Evolutionary conservation across 2,797 vertebrate genomes (phyloP), one percentile per base, ranked within the genome.

Genomic region (Spinus olivaceus): DNA sequence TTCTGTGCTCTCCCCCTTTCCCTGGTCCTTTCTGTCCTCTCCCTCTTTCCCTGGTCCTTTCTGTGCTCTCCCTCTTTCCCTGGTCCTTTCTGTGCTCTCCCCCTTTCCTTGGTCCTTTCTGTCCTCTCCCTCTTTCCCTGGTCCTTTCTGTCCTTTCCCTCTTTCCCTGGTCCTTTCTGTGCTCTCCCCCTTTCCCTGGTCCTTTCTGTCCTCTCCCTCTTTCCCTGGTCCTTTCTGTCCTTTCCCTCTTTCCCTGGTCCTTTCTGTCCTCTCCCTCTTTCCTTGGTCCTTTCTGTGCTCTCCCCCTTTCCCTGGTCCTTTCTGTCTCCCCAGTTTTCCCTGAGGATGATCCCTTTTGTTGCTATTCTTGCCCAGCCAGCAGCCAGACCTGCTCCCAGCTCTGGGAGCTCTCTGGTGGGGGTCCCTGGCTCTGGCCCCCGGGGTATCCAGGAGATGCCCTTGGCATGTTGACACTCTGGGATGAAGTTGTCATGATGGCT

Each of bases 401-500:
- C 73, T 65, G 70, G 57, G 87, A 79, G 61, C 56, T 76, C 46
- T 80, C 41, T 91, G 82, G 70, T 72, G 88, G 76, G 72, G 77
- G 32, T 81, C 65, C 69, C 10, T 79, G 82, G 81, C 65, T 85
- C 32, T 88, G 80, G 77, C 88, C 90, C 73, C 32, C 42, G 17
- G 63, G 95, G 80, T 95, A 89, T 79, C 95, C 83, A 82, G 86
- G 91, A 97, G 92, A 94, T 93, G 24, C 41, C 39, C 53, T 81
- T 91, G 92, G 73, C 64, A 57, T 91, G 89, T 84, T 97, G 96
- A 95, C 94, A 91, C 46, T 81, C 57, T 70, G 54, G 91, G 90
- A 96, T 97, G 93, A 97, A 97, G 91, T 90, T 97, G 94, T 97
- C 96, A 90, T 12, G 41, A 91, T 91, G 90, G 64, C 90, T 88